Evolutionary conservation across 2,888 invertebrate genomes (phyloP).

Genomic region (Crossocerus cetratus): DNA sequence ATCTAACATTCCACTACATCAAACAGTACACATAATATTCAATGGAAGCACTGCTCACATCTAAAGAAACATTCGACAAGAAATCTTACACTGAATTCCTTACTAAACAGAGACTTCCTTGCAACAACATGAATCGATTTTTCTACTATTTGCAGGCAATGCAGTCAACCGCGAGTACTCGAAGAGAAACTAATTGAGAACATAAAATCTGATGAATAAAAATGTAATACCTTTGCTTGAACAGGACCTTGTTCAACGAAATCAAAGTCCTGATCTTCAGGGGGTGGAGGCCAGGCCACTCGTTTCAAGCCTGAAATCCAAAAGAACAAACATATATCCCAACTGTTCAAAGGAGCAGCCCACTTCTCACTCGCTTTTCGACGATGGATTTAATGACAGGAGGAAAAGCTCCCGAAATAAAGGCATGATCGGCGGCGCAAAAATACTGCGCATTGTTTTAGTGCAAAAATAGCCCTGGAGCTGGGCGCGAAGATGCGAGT

Average conservation of each 20-base stretch:
- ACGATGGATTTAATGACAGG: not conserved
- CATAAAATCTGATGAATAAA: not conserved
- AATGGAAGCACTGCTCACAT: no score
- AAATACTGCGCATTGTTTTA: no score
- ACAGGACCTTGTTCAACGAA: conserved; percentile 78
- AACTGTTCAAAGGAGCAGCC: conserved; percentile 45
- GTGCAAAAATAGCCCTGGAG: no score
- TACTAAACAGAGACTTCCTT: no score
- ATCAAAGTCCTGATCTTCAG: conserved; percentile 83
- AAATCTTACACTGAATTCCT: no score
- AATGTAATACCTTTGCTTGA: conserved; percentile 80
- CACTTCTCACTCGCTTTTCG: not conserved
- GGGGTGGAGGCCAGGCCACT: conserved; percentile 91
- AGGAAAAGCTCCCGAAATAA: no score
- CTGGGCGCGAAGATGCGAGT: no score
- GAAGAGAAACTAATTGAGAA: not conserved
- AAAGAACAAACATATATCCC: conserved; percentile 57
- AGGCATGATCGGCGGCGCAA: no score
- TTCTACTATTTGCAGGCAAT: conserved; percentile 8
- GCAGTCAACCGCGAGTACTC: conserved; percentile 5
- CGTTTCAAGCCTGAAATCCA: conserved; percentile 85
- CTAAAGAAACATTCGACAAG: no score
- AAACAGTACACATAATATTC: no score
- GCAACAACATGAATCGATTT: not conserved
- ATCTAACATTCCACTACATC: no score